Conservation (phyloP, 1,140 invertebrate genomes). For the Apis mellifera region Amel_HAv3.1 CM009945.2:8813501-8814000, state of each 20-base stretch:
- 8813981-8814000: slow-evolving; percentile 86
- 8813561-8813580: slow-evolving; percentile 93
- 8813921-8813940: slow-evolving; percentile 89
- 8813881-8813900: slow-evolving; percentile 95
- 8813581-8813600: slow-evolving; percentile 96
- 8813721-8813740: slow-evolving; percentile 89
- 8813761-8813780: slow-evolving; percentile 96
- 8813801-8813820: slow-evolving; percentile 88
- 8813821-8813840: slow-evolving; percentile 91
- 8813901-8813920: slow-evolving; percentile 93
- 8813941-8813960: slow-evolving; percentile 80
- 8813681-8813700: slow-evolving; percentile 99
- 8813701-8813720: slow-evolving; percentile 93
- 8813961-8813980: slow-evolving; percentile 82
- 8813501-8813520: slow-evolving; percentile 84
- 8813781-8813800: slow-evolving; percentile 95
- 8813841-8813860: slow-evolving; percentile 93
- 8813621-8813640: slow-evolving; percentile 96
- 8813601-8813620: slow-evolving; percentile 94
- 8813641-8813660: slow-evolving; percentile 97
- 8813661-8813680: slow-evolving; percentile 95
- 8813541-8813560: slow-evolving; percentile 95
- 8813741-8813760: slow-evolving; percentile 94
- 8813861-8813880: slow-evolving; percentile 92
- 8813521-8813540: slow-evolving; percentile 89